Conservation (phyloP, 2,797 vertebrate genomes). For the Serranus cabrilla region DNA sequence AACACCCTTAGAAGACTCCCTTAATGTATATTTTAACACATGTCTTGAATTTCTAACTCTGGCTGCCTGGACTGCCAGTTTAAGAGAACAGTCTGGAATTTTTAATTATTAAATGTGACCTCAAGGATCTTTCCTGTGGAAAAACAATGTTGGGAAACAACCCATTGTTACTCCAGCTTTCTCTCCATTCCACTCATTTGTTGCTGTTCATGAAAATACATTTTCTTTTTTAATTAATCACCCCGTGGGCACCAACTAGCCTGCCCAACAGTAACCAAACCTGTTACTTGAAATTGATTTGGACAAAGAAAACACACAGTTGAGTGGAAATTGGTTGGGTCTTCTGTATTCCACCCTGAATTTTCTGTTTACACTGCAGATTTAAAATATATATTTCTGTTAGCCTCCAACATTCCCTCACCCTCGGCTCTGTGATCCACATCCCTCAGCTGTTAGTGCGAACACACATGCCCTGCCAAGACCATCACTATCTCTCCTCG, state of each 20-base stretch:
- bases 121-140: background rate
- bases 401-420: conserved; percentile 11
- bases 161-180: background rate
- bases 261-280: background rate
- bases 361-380: conserved; percentile 6
- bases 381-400: conserved; percentile 19
- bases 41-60: background rate
- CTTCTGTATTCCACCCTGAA: background rate
- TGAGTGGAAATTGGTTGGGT: background rate
- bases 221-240: conserved; percentile 3
- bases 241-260: background rate
- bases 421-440: conserved; percentile 24
- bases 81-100: background rate
- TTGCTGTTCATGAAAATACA: background rate
- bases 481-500: conserved; percentile 28
- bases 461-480: conserved; percentile 26
- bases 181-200: background rate
- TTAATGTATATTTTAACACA: conserved; percentile 10
- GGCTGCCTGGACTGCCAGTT: background rate
- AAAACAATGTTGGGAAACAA: background rate
- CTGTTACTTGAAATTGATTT: background rate
- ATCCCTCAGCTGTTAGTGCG: conserved; percentile 30
- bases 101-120: too few relatives aligned
- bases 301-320: background rate
- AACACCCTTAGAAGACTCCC: background rate